These are phyloP conservation scores for Osedax fenrisi DNA, from an alignment of 2,888 invertebrate species.

Conservation along the genomic window DNA sequence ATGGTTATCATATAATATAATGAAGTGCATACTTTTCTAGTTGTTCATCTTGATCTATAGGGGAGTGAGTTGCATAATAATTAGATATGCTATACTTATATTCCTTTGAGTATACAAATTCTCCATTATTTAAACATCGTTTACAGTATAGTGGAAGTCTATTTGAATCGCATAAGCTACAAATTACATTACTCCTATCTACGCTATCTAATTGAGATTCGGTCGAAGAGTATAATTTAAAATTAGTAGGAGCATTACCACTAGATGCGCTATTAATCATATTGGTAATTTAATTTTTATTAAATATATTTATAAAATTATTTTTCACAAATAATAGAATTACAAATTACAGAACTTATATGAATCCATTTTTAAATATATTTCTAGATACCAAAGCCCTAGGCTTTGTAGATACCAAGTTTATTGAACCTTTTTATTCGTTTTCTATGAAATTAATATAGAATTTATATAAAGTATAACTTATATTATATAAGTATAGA, in stretches of 20 bases:
- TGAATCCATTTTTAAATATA: too few species aligned
- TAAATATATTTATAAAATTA: background rate
- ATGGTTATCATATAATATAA: background rate
- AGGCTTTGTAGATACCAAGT: too few species aligned
- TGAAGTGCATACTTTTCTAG: background rate
- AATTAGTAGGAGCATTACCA: background rate
- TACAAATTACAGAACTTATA: too few species aligned
- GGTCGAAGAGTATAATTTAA: background rate
- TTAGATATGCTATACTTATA: background rate
- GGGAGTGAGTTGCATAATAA: background rate
- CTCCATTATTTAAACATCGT: background rate
- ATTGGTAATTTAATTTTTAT: background rate
- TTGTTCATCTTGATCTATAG: background rate
- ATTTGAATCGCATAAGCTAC: background rate
- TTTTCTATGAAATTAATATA: too few species aligned
- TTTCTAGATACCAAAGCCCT: too few species aligned
- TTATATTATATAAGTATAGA: too few species aligned
- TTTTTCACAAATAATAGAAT: background rate
- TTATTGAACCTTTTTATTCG: too few species aligned
- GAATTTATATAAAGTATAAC: too few species aligned
- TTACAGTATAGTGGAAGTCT: background rate
- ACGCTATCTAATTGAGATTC: background rate
- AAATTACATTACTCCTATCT: background rate
- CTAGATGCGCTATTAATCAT: background rate
- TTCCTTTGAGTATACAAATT: background rate